phyloP scores from a whole-genome alignment of 2,797 vertebrate genomes.

The Setipinna tenuifilis region DNA sequence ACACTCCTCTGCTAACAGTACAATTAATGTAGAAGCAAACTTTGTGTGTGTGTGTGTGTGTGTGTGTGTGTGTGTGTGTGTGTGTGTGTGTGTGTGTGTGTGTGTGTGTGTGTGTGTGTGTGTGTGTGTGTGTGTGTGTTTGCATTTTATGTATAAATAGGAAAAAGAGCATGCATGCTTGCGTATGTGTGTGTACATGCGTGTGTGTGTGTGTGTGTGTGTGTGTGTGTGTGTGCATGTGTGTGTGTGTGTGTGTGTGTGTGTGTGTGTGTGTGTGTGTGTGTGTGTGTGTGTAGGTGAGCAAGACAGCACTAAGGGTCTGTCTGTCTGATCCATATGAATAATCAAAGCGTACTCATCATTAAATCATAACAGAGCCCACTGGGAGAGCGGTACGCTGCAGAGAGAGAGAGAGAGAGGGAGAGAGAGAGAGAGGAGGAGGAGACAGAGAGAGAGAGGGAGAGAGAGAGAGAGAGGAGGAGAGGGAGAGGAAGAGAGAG shows the following conservation, averaged over 20 bases:
- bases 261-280: slow-evolving; percentile 21
- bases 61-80: not conserved
- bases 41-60: too few species aligned
- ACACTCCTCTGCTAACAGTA: not conserved
- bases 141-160: not conserved
- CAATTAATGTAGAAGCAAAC: not conserved
- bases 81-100: slow-evolving; percentile 23
- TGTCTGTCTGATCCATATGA: slow-evolving; percentile 75
- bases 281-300: slow-evolving; percentile 45
- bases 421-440: slow-evolving; percentile 51
- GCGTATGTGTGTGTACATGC: slow-evolving; percentile 23
- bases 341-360: slow-evolving; percentile 83
- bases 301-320: slow-evolving; percentile 63
- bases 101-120: slow-evolving; percentile 39
- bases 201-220: slow-evolving; percentile 35
- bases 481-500: not conserved
- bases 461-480: not conserved
- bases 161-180: not conserved
- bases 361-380: slow-evolving; percentile 71
- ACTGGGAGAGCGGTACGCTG: slow-evolving; percentile 64
- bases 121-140: slow-evolving; percentile 34
- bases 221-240: slow-evolving; percentile 15
- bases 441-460: not conserved
- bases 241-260: slow-evolving; percentile 46
- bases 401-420: slow-evolving; percentile 62